Evolutionary conservation across 2,797 vertebrate genomes (phyloP).

Genomic region (Sebastiscus albofasciatus): DNA sequence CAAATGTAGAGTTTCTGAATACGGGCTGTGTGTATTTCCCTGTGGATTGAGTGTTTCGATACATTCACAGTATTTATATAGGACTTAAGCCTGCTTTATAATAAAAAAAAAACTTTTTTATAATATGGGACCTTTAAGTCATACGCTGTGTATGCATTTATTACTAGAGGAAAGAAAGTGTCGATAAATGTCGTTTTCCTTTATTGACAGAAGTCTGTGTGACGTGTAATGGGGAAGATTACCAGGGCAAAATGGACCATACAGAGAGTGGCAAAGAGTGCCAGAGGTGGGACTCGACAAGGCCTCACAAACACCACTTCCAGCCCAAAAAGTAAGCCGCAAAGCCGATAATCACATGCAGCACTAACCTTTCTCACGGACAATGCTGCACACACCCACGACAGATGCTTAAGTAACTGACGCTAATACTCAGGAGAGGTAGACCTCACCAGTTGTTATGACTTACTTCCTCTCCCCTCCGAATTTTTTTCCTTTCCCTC

Average conservation of each 20-base stretch:
- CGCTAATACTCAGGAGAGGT: slow-evolving; percentile 40
- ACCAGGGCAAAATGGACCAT: slow-evolving; percentile 92
- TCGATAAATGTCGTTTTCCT: slow-evolving; percentile 8
- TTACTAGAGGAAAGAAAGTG: neutral
- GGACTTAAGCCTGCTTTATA: too few relatives aligned
- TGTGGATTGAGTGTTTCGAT: neutral
- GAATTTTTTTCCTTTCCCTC: slow-evolving; percentile 4
- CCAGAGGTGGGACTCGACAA: slow-evolving; percentile 94
- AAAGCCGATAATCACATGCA: slow-evolving; percentile 30
- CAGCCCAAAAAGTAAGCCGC: slow-evolving; percentile 91
- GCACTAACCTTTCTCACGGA: slow-evolving; percentile 40
- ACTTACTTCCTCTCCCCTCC: slow-evolving; percentile 19
- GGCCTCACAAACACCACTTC: slow-evolving; percentile 91
- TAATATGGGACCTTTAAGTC: neutral
- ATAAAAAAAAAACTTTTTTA: too few relatives aligned
- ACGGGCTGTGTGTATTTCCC: neutral
- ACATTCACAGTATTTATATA: too few relatives aligned
- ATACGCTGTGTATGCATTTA: neutral
- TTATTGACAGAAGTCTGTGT: slow-evolving; percentile 89
- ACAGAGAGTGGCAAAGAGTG: slow-evolving; percentile 94
- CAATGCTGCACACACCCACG: slow-evolving; percentile 48
- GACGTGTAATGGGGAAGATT: slow-evolving; percentile 93
- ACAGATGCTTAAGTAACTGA: slow-evolving; percentile 56
- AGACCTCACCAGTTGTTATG: slow-evolving; percentile 55
- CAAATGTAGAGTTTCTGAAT: too few relatives aligned